Base-by-base conservation (phyloP, 2,888 invertebrate genomes). In the Melikaiella ostensackeni region DNA sequence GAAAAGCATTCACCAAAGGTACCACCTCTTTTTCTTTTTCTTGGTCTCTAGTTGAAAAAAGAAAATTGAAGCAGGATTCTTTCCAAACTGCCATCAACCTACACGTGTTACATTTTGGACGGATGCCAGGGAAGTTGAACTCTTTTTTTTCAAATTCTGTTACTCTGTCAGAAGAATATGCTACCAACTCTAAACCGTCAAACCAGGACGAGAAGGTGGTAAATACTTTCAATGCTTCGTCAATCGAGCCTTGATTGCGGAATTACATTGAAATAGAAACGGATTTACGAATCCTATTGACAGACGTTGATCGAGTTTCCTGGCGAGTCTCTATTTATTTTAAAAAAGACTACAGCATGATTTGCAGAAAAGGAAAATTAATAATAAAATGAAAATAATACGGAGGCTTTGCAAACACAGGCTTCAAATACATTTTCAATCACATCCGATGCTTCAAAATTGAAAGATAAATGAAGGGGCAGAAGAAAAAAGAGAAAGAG, bases 241-340 rank as follows among this genome's bases (percentile, higher is more conserved):
- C 46, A 70, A 50, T 46, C 5, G 46, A 27, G n/a, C 4, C n/a
- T 16, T 64, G 64, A 70, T 70, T 42, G 42, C 16, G 42, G 11
- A 27, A n/a, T 27, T 46, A 70, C 27, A 46, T 50, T 30, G 46
- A 30, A 50, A 46, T 6, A 19, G 30, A 50, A 50, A 70, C 70
- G 30, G n/a, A n/a, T 70, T 59, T 24, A 59, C 55, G 55, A 59
- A 59, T 6, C 30, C 27, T 9, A 50, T 50, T 50, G 70, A 70
- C 27, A 46, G 13, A 50, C n/a, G 30, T 70, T 70, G 70, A 50
- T 70, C 19, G 46, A 70, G n/a, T 50, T 70, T 70, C 7, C 38
- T 7, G 24, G 5, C 46, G 19, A 9, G 19, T 66, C 19, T 19
- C 6, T 21, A 21, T 64, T 64, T 70, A 46, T 7, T 27, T 70